phyloP scores from a whole-genome alignment of 2,113 vertebrate species.

The Merops nubicus region DNA sequence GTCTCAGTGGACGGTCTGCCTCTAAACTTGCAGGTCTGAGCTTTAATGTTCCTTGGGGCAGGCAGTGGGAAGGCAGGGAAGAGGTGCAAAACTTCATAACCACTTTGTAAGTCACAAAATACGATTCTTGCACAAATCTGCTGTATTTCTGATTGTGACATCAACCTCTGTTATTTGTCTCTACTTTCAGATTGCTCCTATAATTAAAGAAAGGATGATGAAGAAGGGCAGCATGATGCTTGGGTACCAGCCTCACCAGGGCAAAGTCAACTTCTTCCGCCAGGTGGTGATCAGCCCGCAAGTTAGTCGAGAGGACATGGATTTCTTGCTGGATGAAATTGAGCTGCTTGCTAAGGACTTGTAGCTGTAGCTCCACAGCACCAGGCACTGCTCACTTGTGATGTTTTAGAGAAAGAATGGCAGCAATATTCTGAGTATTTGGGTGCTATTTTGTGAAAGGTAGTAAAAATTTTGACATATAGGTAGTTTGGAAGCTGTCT shows the following conservation, averaged over 20 bases:
- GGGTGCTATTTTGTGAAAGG: neutral
- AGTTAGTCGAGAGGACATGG: conserved; percentile 81
- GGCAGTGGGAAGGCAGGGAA: neutral
- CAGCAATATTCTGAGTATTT: neutral
- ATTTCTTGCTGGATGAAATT: conserved; percentile 86
- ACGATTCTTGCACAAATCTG: neutral
- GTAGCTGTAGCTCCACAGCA: conserved; percentile 65
- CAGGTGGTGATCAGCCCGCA: conserved; percentile 86
- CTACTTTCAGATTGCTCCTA: conserved; percentile 81
- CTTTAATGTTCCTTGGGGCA: neutral
- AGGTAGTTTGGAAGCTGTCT: neutral
- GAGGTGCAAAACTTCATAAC: neutral
- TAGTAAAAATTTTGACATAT: neutral
- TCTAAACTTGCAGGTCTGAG: neutral
- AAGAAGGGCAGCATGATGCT: conserved; percentile 87
- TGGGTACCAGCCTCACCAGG: conserved; percentile 82
- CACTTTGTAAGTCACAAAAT: neutral
- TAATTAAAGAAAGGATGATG: conserved; percentile 87
- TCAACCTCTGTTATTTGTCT: neutral
- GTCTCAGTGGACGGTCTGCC: neutral
- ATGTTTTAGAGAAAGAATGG: neutral
- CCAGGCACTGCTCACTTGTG: neutral
- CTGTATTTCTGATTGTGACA: neutral
- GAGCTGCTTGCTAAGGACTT: conserved; percentile 82
- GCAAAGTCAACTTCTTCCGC: conserved; percentile 87